Evolutionary conservation across 1,140 invertebrate species (phyloP), one percentile per base, ranked within the genome.

Genomic region (Pogonognathellus flavescens): DNA sequence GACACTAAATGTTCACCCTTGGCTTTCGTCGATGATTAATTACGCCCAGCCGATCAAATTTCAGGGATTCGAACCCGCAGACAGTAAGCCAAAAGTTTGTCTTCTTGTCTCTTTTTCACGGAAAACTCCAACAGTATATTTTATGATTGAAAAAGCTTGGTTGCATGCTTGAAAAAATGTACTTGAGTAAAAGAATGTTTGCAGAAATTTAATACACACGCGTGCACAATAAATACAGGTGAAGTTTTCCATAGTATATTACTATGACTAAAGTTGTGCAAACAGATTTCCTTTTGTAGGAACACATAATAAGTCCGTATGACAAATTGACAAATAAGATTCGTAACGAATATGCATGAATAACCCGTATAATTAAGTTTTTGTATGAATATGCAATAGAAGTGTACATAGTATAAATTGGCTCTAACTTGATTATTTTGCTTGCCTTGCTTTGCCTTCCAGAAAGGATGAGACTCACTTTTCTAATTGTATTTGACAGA

Each of bases 11-110:
- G 98, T 99, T 70, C 99, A 99, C 92, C 99, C 98, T 18, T 98
- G 97, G 94, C 93, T 99, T 1, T 99, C 98, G 41, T 98, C 97
- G 57, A 96, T 99, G 95, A 96, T 99, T 89, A 99, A 99, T 93
- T 99, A 99, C 93, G 97, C 98, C 83, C 98, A 99, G 92, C 98
- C 99, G 3, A 96, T 99, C 90, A 99, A 99, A 92, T 99, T 99
- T 92, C 95, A 96, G 90, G 96, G 97, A 57, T 99, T 99, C 91
- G 98, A 99, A 90, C 94, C 97, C 87, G 97, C 98, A 13, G 97
- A 99, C 91, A 94, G 98, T 99, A 93, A 93, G 92, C 91, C 31
- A 49, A 49, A 50, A 5, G 1, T 62, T 66, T 62, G 20, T 22
- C 18, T 66, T 66, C 10, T 55, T 55, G 8, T 20, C 14, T 22